Percentiles rank a stretch among this genome's conserved stretches.
These are phyloP conservation scores for Ptychoptera albimana DNA, from an alignment of 2,888 invertebrate genomes.

Conservation along the genomic window DNA sequence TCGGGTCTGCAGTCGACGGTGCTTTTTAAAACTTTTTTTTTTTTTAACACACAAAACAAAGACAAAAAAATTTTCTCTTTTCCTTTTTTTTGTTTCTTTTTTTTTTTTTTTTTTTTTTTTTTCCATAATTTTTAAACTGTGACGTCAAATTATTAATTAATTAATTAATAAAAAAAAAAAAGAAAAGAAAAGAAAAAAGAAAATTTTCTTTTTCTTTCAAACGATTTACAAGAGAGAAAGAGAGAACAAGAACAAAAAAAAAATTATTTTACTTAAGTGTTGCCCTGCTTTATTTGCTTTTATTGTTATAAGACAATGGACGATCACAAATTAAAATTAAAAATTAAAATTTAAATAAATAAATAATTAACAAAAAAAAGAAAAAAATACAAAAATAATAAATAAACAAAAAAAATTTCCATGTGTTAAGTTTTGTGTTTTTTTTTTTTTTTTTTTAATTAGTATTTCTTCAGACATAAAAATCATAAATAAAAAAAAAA, in stretches of 20 bases:
- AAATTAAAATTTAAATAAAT: conserved; percentile 8
- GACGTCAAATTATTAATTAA: neutral
- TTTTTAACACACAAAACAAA: conserved; percentile 14
- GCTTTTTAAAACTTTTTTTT: conserved; percentile 8
- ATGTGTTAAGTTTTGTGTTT: conserved; percentile 3
- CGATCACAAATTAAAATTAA: conserved; percentile 10
- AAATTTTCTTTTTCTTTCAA: neutral
- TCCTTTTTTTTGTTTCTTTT: conserved; percentile 15
- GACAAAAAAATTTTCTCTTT: too few relatives aligned
- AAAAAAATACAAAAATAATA: neutral
- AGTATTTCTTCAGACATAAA: too few relatives aligned
- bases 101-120: conserved; percentile 13
- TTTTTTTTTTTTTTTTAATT: neutral
- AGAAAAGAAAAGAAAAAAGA: neutral
- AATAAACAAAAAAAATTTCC: conserved; percentile 1
- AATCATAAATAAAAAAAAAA: too few relatives aligned
- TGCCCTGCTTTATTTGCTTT: conserved; percentile 1
- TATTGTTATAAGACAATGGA: conserved; percentile 12
- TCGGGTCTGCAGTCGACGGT: conserved; percentile 31
- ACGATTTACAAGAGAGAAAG: neutral
- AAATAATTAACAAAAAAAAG: conserved; percentile 1
- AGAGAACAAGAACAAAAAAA: neutral
- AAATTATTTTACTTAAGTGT: neutral
- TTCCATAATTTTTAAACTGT: conserved; percentile 1
- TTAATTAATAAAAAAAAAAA: neutral